Percentiles rank a stretch among this genome's conserved stretches.
phyloP scores from a whole-genome alignment of 2,113 vertebrate species.

The Natator depressus region DNA sequence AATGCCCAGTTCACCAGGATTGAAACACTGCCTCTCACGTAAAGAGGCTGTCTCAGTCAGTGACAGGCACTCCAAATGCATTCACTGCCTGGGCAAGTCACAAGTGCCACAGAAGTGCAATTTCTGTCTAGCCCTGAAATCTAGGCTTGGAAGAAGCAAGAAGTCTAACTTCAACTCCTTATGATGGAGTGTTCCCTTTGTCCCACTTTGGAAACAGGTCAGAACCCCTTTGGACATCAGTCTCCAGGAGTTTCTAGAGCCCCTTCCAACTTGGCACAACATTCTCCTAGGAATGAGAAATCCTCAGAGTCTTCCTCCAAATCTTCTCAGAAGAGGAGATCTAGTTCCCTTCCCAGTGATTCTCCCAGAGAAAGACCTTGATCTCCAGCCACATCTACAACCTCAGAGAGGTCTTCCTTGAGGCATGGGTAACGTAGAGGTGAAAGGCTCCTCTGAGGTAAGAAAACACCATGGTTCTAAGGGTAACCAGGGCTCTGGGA shows the following conservation, averaged over 20 bases:
- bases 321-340: neutral
- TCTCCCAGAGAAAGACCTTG: neutral
- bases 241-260: neutral
- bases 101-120: too few relatives aligned
- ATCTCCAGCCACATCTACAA: neutral
- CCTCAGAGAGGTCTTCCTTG: neutral
- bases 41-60: neutral
- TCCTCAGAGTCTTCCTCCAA: neutral
- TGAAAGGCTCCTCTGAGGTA: too few relatives aligned
- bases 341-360: neutral
- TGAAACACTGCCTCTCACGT: neutral
- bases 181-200: neutral
- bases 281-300: neutral
- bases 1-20: neutral
- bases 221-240: neutral
- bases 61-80: neutral
- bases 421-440: too few relatives aligned
- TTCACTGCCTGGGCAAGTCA: too few relatives aligned
- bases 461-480: too few relatives aligned
- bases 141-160: neutral
- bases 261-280: neutral
- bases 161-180: neutral
- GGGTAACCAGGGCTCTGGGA: too few relatives aligned
- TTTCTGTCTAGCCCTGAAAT: neutral
- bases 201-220: too few relatives aligned